phyloP scores from a whole-genome alignment of 2,888 invertebrate genomes.

The Tenodera sinensis region DNA sequence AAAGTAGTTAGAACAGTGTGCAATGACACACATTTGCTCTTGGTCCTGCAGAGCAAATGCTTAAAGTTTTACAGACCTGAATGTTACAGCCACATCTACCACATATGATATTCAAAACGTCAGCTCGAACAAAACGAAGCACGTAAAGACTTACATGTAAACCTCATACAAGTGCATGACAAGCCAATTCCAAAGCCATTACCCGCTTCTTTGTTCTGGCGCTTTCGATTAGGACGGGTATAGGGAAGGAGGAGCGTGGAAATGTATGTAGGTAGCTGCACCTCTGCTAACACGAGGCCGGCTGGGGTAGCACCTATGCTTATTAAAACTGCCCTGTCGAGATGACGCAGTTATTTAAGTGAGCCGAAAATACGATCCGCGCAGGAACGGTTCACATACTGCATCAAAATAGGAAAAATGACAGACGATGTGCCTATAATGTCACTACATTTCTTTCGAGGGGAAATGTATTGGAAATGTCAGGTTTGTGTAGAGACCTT shows the following conservation, averaged over 20 bases:
- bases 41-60: too few species aligned
- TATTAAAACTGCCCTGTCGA: not conserved
- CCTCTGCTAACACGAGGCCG: not conserved
- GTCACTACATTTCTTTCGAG: too few species aligned
- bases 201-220: not conserved
- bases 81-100: not conserved
- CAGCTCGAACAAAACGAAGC: not conserved
- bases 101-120: not conserved
- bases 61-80: not conserved
- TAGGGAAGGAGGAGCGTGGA: not conserved
- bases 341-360: not conserved
- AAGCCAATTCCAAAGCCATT: not conserved
- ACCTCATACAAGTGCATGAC: not conserved
- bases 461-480: too few species aligned
- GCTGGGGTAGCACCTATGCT: not conserved
- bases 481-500: too few species aligned
- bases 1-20: too few species aligned
- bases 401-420: too few species aligned
- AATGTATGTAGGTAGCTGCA: not conserved
- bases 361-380: not conserved
- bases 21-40: too few species aligned
- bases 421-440: too few species aligned
- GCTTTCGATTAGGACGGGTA: not conserved
- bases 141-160: not conserved
- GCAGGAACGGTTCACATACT: too few species aligned